A percentile compares a stretch with the other conserved stretches of the same genome.
These are phyloP conservation scores for Belonocnema kinseyi DNA, from an alignment of 1,140 invertebrate species.

Conservation along the genomic window DNA sequence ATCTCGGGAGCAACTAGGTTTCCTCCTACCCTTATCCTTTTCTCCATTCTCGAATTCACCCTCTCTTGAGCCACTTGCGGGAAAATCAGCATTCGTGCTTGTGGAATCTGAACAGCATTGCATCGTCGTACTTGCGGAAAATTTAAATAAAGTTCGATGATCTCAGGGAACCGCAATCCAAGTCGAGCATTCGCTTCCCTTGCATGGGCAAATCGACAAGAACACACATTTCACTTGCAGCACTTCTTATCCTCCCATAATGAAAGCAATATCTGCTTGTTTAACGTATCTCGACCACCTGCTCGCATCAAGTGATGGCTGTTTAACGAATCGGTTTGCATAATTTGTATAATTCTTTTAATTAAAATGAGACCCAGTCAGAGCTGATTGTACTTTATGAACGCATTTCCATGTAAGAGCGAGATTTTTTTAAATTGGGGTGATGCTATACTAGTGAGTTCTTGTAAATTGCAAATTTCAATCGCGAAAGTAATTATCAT, in stretches of 20 bases:
- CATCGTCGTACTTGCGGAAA: slow-evolving; percentile 12
- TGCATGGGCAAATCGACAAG: slow-evolving; percentile 40
- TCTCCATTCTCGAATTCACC: slow-evolving; percentile 3
- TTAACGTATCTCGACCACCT: not conserved
- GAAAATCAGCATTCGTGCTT: slow-evolving; percentile 42
- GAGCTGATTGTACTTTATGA: too few relatives aligned
- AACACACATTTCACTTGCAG: slow-evolving; percentile 36
- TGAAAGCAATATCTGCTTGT: slow-evolving; percentile 15
- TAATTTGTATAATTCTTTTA: not conserved
- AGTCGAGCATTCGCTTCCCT: slow-evolving; percentile 39
- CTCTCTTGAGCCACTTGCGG: slow-evolving; percentile 14
- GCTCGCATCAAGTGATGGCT: not conserved
- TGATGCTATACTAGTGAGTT: too few relatives aligned
- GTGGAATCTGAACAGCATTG: not conserved
- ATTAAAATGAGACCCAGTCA: not conserved
- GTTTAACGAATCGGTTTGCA: not conserved
- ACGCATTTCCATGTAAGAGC: too few relatives aligned
- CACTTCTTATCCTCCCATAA: slow-evolving; percentile 12
- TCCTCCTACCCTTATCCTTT: slow-evolving; percentile 3
- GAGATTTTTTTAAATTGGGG: too few relatives aligned
- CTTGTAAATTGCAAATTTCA: too few relatives aligned
- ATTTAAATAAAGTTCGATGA: slow-evolving; percentile 41
- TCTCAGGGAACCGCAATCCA: slow-evolving; percentile 36
- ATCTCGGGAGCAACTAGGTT: slow-evolving; percentile 14
- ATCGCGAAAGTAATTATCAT: too few relatives aligned